Conservation (phyloP, 2,797 vertebrate genomes). For the Sebastes umbrosus region DNA sequence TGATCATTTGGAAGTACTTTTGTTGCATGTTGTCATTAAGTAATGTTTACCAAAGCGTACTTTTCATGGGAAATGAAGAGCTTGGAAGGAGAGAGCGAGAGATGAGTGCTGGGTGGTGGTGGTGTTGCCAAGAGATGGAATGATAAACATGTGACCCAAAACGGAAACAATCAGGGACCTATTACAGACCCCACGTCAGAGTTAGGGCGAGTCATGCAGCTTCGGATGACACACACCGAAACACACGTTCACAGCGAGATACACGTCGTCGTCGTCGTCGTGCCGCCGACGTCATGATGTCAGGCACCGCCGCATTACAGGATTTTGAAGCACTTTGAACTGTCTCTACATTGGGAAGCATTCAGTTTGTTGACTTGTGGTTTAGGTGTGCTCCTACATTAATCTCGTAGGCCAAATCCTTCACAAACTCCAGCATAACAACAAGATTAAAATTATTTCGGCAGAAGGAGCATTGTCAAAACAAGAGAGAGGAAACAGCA, state of each 20-base stretch:
- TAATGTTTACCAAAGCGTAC: not conserved
- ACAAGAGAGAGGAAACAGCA: constrained; percentile 38
- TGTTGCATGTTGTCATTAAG: not conserved
- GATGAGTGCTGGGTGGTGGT: constrained; percentile 66
- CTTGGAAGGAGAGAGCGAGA: not conserved
- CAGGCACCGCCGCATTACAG: not conserved
- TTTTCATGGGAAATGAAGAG: constrained; percentile 11
- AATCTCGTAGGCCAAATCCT: constrained; percentile 19
- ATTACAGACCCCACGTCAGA: constrained; percentile 79
- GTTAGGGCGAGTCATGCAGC: constrained; percentile 49
- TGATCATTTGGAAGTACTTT: not conserved
- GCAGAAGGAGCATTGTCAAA: constrained; percentile 11
- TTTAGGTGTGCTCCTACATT: constrained; percentile 1
- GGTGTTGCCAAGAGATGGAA: constrained; percentile 58
- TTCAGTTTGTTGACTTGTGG: constrained; percentile 22
- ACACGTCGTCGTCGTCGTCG: constrained; percentile 10
- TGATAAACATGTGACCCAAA: constrained; percentile 77
- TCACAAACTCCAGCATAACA: not conserved
- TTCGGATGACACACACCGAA: constrained; percentile 50
- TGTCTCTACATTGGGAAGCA: not conserved
- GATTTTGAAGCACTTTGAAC: not conserved
- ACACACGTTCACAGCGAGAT: constrained; percentile 60
- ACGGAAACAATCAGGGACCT: constrained; percentile 73
- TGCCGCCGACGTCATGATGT: constrained; percentile 7
- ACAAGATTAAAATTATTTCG: not conserved